Conservation (phyloP, 2,113 vertebrate species). For the Caretta caretta region DNA sequence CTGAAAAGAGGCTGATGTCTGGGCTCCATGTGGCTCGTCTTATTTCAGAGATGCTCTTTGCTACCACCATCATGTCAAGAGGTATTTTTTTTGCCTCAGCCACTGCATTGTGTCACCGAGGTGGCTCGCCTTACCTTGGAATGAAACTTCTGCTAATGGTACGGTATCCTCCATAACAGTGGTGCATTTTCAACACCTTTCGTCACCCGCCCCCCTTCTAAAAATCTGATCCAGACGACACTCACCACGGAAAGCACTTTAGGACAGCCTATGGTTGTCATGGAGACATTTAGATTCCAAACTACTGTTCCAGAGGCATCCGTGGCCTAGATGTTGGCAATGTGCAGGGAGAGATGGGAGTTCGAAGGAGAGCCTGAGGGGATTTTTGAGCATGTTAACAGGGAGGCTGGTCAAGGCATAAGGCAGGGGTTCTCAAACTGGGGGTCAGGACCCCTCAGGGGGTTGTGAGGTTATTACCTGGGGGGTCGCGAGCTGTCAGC, state of each 20-base stretch:
- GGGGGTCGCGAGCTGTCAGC: too few species aligned
- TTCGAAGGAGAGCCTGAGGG: too few species aligned
- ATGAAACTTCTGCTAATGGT: neutral
- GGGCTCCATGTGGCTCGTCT: neutral
- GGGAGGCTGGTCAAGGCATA: neutral
- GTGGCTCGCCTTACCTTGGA: neutral
- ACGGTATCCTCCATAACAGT: neutral
- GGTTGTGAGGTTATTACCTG: too few species aligned
- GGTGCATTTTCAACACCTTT: neutral
- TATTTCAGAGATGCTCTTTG: neutral
- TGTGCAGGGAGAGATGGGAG: neutral
- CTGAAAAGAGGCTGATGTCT: conserved; percentile 6
- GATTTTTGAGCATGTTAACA: too few species aligned
- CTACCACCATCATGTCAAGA: neutral
- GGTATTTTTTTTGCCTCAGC: neutral
- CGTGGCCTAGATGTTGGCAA: neutral
- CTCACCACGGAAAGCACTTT: neutral
- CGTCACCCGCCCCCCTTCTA: neutral
- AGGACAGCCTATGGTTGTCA: neutral
- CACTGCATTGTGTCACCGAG: neutral
- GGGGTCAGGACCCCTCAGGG: too few species aligned
- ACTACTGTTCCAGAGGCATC: neutral
- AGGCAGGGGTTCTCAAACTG: too few species aligned
- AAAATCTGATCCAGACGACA: neutral
- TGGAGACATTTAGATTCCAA: neutral